These are phyloP conservation scores for Hoplodrina blanda DNA, from an alignment of 2,888 invertebrate genomes.

Conservation along the genomic window DNA sequence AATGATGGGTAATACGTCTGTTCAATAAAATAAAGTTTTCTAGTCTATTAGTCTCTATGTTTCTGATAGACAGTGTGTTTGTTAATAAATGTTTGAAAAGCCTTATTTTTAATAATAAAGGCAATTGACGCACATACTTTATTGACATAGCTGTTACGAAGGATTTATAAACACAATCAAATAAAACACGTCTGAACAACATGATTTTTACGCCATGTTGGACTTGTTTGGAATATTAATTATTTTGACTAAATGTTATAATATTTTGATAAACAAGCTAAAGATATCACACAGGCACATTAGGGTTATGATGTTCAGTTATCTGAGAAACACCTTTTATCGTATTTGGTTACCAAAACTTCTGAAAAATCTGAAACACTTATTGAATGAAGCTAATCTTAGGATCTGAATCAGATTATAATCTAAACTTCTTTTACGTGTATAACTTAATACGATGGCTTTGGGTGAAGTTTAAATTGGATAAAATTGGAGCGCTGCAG, in stretches of 20 bases:
- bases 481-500: conserved; percentile 64
- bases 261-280: not conserved
- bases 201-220: too few relatives aligned
- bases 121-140: conserved; percentile 11
- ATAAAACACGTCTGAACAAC: not conserved
- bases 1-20: not conserved
- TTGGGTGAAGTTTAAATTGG: conserved; percentile 72
- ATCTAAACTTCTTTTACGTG: conserved; percentile 44
- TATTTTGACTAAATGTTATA: not conserved
- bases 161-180: not conserved
- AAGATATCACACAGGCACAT: not conserved
- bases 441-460: conserved; percentile 48
- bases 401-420: conserved; percentile 43
- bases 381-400: conserved; percentile 31
- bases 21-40: not conserved
- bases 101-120: not conserved
- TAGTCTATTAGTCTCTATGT: not conserved
- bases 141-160: conserved; percentile 21
- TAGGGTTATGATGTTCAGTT: not conserved
- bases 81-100: conserved; percentile 13
- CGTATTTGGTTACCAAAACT: conserved; percentile 4
- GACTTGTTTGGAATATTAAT: not conserved
- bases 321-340: not conserved
- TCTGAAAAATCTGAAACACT: conserved; percentile 9
- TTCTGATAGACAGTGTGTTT: not conserved